Percentiles rank a stretch among this genome's conserved stretches.
phyloP scores from a whole-genome alignment of 2,113 vertebrate genomes.

The Leptocoma aspasia region DNA sequence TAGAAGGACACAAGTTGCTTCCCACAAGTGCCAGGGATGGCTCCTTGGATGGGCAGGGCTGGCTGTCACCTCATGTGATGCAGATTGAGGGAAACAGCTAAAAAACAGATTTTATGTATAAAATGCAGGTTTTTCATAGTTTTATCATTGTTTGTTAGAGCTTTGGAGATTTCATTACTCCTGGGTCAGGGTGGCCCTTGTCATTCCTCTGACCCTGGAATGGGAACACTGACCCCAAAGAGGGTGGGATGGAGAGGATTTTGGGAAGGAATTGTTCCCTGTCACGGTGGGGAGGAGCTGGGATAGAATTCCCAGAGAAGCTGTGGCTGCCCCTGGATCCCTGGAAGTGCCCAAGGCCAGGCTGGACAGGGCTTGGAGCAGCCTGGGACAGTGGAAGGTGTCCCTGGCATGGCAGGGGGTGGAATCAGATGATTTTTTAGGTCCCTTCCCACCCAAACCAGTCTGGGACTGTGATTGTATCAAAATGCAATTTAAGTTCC shows the following conservation, averaged over 20 bases:
- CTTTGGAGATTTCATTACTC: not conserved
- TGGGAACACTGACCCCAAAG: not conserved
- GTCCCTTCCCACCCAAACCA: not conserved
- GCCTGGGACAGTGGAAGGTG: fast-evolving
- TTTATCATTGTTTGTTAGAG: not conserved
- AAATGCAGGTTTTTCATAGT: not conserved
- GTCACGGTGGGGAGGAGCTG: fast-evolving
- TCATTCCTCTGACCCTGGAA: not conserved
- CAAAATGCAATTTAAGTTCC: not conserved
- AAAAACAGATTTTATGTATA: not conserved
- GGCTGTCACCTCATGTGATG: not conserved
- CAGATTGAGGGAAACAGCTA: not conserved
- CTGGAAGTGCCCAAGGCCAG: not conserved
- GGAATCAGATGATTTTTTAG: fast-evolving
- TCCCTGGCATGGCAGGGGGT: not conserved
- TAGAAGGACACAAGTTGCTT: not conserved
- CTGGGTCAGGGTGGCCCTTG: not conserved
- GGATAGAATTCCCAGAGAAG: not conserved
- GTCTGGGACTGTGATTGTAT: not conserved
- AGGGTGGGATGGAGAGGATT: fast-evolving
- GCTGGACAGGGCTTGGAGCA: fast-evolving
- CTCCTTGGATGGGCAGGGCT: not conserved
- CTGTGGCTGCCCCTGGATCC: not conserved
- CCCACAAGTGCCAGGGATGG: not conserved
- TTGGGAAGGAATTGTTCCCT: fast-evolving